These are phyloP conservation scores for Coregonus sp. DNA, from an alignment of 2,797 vertebrate genomes.

Conservation along the genomic window DNA sequence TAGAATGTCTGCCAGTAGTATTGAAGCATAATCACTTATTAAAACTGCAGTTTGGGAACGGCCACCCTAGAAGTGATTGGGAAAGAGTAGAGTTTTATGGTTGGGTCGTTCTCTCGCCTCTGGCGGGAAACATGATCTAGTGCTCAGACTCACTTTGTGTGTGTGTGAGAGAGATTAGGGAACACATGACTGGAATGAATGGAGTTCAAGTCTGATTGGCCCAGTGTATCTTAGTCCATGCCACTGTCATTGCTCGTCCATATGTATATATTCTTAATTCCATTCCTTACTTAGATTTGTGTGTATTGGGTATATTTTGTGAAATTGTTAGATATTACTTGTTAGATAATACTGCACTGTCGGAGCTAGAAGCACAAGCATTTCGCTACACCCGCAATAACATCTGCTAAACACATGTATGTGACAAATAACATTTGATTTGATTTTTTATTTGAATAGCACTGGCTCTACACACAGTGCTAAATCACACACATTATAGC, in stretches of 20 bases:
- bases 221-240: background rate
- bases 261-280: too few relatives aligned
- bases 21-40: background rate
- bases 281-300: too few relatives aligned
- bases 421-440: too few relatives aligned
- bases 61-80: constrained; percentile 1
- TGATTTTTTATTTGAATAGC: background rate
- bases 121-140: background rate
- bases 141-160: constrained; percentile 28
- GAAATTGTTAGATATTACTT: too few relatives aligned
- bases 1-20: background rate
- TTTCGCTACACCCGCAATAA: too few relatives aligned
- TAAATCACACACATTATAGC: background rate
- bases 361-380: too few relatives aligned
- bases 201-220: constrained; percentile 49
- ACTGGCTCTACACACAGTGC: constrained; percentile 17
- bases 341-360: too few relatives aligned
- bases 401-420: too few relatives aligned
- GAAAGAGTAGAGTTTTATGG: background rate
- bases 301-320: too few relatives aligned
- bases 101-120: background rate
- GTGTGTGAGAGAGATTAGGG: constrained; percentile 39
- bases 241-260: too few relatives aligned
- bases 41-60: background rate
- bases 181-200: constrained; percentile 67